Base-by-base conservation (phyloP, 2,888 invertebrate genomes). In the Halocaridina rubra region DNA sequence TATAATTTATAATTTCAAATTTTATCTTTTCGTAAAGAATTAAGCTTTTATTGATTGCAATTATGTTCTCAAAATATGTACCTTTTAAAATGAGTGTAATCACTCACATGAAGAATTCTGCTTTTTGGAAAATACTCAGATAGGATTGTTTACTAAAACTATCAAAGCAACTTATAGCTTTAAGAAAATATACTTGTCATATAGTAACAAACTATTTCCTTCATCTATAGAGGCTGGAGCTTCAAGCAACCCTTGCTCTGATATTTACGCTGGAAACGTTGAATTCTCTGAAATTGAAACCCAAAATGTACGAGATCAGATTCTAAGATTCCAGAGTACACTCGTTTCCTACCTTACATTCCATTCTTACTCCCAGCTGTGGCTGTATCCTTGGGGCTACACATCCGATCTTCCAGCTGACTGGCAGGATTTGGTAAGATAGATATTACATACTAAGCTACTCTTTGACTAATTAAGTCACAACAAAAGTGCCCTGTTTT, bases 231-330 rank as follows among this genome's bases (percentile, higher is more conserved):
- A 81, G 82, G 93, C 94, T 89, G 92, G 92, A 5, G 90, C 91
- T 3, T 91, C 91, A 53, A 87, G 79, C n/a, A 89, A 91, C 81
- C 91, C 91, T 0, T 92, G 92, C 88, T 89, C 89, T 8, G 91
- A 91, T 16, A 90, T 90, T 46, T 92, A 90, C 89, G 89, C 90
- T 3, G 92, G 93, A n/a, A 88, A 90, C 0, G 88, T 89, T 0
- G 90, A 94, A 2, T 94, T 94, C 91, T 95, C 95, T 0, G 95
- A 95, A 90, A 91, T 92, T 0, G 96, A 95, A 91, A 93, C 96
- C 0, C 91, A 92, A 88, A 95, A 96, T 19, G 91, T 95, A 2
- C 91, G 93, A 0, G 92, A 94, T 85, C 92, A 94, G 86, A 90
- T 95, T 59, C 89, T 92, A 2, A 90, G 92, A 0, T 90, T 93